Percentiles rank a stretch among this genome's conserved stretches.
These are phyloP conservation scores for Pocillopora grandis DNA, from an alignment of 92 coral and sea anemone genomes.

Conservation along the genomic window DNA sequence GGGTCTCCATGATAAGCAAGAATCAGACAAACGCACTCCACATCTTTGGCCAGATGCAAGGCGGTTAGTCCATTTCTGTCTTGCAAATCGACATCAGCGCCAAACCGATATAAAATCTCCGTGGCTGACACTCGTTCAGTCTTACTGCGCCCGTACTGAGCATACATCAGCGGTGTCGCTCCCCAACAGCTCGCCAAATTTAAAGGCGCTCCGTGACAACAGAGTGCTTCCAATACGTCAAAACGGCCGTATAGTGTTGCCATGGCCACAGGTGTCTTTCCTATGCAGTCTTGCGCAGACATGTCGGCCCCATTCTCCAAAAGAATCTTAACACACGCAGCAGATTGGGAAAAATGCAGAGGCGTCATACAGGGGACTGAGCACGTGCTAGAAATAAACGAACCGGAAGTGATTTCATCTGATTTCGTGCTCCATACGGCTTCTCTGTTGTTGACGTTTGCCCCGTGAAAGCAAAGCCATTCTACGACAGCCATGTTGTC, in stretches of 20 bases:
- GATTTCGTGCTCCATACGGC: constrained; percentile 59
- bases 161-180: constrained; percentile 78
- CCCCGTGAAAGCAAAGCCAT: constrained; percentile 52
- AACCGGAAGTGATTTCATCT: constrained; percentile 61
- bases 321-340: constrained; percentile 56
- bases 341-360: constrained; percentile 60
- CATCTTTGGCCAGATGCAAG: constrained; percentile 72
- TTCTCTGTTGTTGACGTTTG: constrained; percentile 49
- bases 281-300: constrained; percentile 26
- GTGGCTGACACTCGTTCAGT: constrained; percentile 66
- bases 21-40: constrained; percentile 61
- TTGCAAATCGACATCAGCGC: constrained; percentile 63
- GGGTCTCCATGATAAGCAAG: constrained; percentile 77
- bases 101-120: constrained; percentile 60
- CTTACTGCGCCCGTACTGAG: constrained; percentile 75
- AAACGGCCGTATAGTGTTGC: constrained; percentile 75
- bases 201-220: constrained; percentile 59
- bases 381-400: constrained; percentile 61
- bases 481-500: constrained; percentile 48
- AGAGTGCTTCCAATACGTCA: constrained; percentile 60
- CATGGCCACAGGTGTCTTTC: constrained; percentile 77
- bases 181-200: constrained; percentile 73
- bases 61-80: constrained; percentile 77
- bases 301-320: constrained; percentile 57
- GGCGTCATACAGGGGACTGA: constrained; percentile 70